Base-by-base conservation (phyloP, 1,140 invertebrate genomes). In the Formica selysi region DNA sequence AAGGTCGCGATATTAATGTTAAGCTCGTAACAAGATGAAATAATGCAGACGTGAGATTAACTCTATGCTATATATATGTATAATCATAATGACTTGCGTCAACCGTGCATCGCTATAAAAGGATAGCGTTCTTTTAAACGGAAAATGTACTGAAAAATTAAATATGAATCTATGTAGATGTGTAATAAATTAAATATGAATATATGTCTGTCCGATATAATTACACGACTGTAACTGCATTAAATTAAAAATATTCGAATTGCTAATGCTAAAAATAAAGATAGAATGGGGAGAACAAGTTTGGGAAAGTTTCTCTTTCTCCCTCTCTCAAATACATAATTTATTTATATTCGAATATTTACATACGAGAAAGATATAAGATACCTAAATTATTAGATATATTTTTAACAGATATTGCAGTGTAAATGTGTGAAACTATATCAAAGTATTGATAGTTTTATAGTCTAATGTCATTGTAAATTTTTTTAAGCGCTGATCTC, bases 1-100 rank as follows among this genome's bases (percentile, higher is more conserved):
- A 88, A 88, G 85, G 54, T 87, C 76, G 44, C 10, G 32, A 65
- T 26, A 26, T 74, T 86, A 78, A 83, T 36, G 41, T n/a, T 61
- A 32, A 73, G 26, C 54, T 48, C 22, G 68, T 54, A 8, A 29
- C 51, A 16, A 71, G 41, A 81, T 81, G 51, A 73, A 73, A 59
- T 41, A n/a, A 57, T 16, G 51, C 22, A 36, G 11, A 26, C 51
- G 38, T 19, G 51, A 26, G 76, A 78, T 32, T 41, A 59, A 74
- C 32, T 57, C 11, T 13, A 38, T n/a, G 7, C 13, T 61, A 41
- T 38, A 59, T 76, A 59, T 22, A 61, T 74, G 8, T 16, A 3
- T 26, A 38, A 59, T 3, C 22, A 22, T 22, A 22, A 22, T 22
- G 22, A 22, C 22, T 44, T 11, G 59, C 26, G 10, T 19, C 26